phyloP scores from a whole-genome alignment of 2,888 invertebrate species.

The Drosophila rubida region DNA sequence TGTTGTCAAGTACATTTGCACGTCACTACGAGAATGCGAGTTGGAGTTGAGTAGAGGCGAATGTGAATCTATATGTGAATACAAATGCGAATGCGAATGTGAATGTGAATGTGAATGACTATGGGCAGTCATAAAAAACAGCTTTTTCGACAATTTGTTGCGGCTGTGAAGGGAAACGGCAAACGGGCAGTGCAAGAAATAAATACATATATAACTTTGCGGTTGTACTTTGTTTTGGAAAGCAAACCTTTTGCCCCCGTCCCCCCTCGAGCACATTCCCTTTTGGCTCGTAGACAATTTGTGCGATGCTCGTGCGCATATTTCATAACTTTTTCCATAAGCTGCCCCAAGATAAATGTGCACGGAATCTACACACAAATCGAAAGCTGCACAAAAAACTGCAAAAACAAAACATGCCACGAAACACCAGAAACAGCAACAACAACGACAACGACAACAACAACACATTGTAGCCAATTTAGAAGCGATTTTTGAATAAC shows the following conservation, averaged over 20 bases:
- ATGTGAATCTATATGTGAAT: constrained; percentile 7
- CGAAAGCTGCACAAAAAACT: constrained; percentile 79
- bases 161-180: background rate
- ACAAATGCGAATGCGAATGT: constrained; percentile 9
- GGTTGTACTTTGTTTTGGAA: constrained; percentile 3
- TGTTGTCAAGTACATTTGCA: constrained; percentile 70
- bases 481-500: constrained; percentile 83
- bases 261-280: background rate
- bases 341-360: constrained; percentile 83
- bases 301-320: constrained; percentile 78
- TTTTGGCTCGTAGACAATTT: constrained; percentile 61
- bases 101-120: constrained; percentile 32
- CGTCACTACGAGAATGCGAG: constrained; percentile 49
- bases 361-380: constrained; percentile 82
- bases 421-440: constrained; percentile 27
- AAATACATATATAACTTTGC: constrained; percentile 12
- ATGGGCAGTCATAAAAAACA: constrained; percentile 67
- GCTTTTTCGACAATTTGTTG: constrained; percentile 61
- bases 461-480: constrained; percentile 78
- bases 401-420: constrained; percentile 55
- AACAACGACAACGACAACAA: constrained; percentile 45
- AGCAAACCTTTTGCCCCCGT: background rate
- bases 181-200: background rate
- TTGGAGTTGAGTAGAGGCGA: constrained; percentile 13
- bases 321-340: constrained; percentile 83